A percentile compares a stretch with the other conserved stretches of the same genome.
These are phyloP conservation scores for Plusia festucae DNA, from an alignment of 2,888 invertebrate species.

Conservation along the genomic window DNA sequence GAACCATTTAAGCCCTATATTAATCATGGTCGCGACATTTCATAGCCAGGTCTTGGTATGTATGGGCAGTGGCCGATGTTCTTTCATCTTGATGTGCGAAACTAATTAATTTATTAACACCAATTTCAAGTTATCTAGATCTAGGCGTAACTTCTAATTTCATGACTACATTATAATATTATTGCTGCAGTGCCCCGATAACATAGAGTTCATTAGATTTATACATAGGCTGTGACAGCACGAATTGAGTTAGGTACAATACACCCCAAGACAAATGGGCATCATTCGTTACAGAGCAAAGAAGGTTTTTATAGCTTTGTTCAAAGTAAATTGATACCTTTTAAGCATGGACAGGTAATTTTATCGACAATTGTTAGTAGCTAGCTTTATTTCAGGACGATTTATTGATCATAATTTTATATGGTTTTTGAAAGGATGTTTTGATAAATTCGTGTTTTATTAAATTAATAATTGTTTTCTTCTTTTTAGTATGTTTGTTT, in stretches of 20 bases:
- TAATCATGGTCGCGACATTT: no score
- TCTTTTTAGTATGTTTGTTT: neutral
- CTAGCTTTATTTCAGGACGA: constrained; percentile 24
- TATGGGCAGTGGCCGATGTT: no score
- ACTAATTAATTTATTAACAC: no score
- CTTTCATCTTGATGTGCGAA: no score
- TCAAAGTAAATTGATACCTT: constrained; percentile 43
- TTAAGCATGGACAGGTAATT: constrained; percentile 40
- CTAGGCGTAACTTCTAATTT: constrained; percentile 26
- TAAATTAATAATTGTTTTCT: neutral
- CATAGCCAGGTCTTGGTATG: no score
- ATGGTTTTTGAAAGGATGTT: neutral
- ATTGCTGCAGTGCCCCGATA: constrained; percentile 36
- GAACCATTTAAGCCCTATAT: no score
- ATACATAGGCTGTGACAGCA: constrained; percentile 26
- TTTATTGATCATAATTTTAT: constrained; percentile 31
- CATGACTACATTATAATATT: constrained; percentile 12
- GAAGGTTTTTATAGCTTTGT: constrained; percentile 34
- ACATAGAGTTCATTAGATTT: constrained; percentile 42
- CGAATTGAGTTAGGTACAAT: constrained; percentile 32
- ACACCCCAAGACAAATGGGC: constrained; percentile 64
- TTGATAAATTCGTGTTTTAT: constrained; percentile 11
- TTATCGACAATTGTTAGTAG: constrained; percentile 26
- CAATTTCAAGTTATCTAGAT: constrained; percentile 6
- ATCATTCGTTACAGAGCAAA: constrained; percentile 61